Conservation (phyloP, 2,888 invertebrate species). For the Drosophila melanosoma region DNA sequence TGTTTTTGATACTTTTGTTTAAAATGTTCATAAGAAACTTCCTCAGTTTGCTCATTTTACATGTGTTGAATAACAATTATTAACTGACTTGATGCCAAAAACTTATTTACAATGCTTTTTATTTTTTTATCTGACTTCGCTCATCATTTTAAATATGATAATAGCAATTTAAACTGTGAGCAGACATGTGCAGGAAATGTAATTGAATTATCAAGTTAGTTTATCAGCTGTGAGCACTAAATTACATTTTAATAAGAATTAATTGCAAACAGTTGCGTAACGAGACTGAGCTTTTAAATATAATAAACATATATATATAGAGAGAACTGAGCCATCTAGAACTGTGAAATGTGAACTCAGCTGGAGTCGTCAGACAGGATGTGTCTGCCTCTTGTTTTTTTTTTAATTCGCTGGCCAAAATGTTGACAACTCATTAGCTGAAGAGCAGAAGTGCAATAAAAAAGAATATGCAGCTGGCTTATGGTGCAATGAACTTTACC, state of each 20-base stretch:
- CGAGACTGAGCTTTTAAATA: background rate
- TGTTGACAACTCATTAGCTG: slow-evolving; percentile 75
- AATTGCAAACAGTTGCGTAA: slow-evolving; percentile 47
- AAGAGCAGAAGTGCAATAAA: slow-evolving; percentile 14
- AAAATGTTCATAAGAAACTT: background rate
- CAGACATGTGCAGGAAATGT: slow-evolving; percentile 4
- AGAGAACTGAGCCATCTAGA: background rate
- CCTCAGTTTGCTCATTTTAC: background rate
- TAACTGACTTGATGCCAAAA: background rate
- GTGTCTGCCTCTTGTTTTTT: slow-evolving; percentile 15
- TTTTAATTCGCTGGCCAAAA: slow-evolving; percentile 47
- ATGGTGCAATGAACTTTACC: slow-evolving; percentile 53
- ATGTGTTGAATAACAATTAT: background rate
- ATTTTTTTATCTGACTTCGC: background rate
- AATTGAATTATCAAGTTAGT: slow-evolving; percentile 46
- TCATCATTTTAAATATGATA: background rate
- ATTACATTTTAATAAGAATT: slow-evolving; percentile 65
- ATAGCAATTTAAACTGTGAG: background rate
- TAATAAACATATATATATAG: background rate
- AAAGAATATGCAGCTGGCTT: slow-evolving; percentile 4
- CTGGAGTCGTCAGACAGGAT: slow-evolving; percentile 39
- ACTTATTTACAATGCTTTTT: background rate
- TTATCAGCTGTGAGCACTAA: slow-evolving; percentile 42
- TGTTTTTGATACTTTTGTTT: slow-evolving; percentile 41
- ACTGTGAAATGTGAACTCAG: background rate